phyloP scores from a whole-genome alignment of 2,113 vertebrate species.

The Gymnobelideus leadbeateri region DNA sequence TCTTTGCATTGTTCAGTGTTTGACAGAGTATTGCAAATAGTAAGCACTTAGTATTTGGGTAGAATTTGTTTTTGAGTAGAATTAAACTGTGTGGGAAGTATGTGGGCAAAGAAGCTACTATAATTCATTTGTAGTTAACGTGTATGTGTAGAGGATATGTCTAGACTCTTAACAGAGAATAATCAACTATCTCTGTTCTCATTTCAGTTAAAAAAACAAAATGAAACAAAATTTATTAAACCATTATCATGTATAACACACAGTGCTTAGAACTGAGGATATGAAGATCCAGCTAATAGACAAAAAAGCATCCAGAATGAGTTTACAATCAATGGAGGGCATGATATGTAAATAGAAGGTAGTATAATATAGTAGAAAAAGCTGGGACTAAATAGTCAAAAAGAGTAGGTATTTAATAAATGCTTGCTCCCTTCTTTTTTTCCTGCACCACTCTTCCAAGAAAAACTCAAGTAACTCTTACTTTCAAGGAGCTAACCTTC shows the following conservation, averaged over 20 bases:
- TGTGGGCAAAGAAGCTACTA: not conserved
- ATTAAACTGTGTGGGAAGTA: not conserved
- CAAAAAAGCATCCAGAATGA: not conserved
- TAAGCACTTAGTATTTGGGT: not conserved
- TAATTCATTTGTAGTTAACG: too few relatives aligned
- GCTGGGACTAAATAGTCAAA: too few relatives aligned
- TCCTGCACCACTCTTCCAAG: not conserved
- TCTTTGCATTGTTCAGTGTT: not conserved
- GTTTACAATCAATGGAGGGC: not conserved
- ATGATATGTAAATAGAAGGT: not conserved
- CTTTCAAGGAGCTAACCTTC: not conserved
- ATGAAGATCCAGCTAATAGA: not conserved
- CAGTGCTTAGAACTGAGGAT: not conserved
- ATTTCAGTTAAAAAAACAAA: too few relatives aligned
- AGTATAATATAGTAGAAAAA: too few relatives aligned
- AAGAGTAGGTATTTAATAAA: too few relatives aligned
- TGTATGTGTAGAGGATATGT: too few relatives aligned
- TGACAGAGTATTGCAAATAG: not conserved
- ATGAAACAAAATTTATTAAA: too few relatives aligned
- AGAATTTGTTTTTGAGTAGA: not conserved
- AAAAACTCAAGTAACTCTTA: not conserved
- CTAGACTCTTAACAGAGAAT: too few relatives aligned
- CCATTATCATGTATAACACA: too few relatives aligned
- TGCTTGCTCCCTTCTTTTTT: too few relatives aligned
- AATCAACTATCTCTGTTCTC: too few relatives aligned